These are phyloP conservation scores for Creontiades dilutus DNA, from an alignment of 2,888 invertebrate species.

Conservation along the genomic window DNA sequence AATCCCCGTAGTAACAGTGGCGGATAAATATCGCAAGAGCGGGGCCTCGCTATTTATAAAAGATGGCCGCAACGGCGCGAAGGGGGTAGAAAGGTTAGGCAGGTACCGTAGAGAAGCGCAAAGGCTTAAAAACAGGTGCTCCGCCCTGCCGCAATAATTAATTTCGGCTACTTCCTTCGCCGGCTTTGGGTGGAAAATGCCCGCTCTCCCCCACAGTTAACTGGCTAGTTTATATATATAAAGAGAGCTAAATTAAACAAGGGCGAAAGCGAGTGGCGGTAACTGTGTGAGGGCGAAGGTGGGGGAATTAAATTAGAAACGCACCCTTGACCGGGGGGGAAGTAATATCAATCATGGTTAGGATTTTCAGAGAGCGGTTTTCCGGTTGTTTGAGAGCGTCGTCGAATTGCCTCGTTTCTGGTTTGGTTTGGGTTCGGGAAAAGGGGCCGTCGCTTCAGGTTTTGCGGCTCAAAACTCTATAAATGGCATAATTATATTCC, in stretches of 20 bases:
- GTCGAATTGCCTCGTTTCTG: background rate
- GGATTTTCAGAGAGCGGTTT: background rate
- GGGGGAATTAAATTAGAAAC: slow-evolving; percentile 4
- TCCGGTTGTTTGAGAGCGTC: background rate
- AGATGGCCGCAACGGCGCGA: background rate
- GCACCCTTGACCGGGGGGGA: background rate
- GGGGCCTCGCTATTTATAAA: background rate
- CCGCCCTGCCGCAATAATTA: slow-evolving; percentile 16
- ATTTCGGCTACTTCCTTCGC: slow-evolving; percentile 21
- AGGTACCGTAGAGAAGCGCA: slow-evolving; percentile 23
- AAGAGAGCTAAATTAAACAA: slow-evolving; percentile 17
- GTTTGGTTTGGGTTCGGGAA: too few relatives aligned
- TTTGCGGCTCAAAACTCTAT: too few relatives aligned
- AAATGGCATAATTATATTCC: too few relatives aligned
- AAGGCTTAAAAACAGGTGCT: slow-evolving; percentile 35
- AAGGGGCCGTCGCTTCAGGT: too few relatives aligned
- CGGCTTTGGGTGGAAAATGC: background rate
- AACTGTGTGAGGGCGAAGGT: background rate
- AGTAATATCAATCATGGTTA: slow-evolving; percentile 31
- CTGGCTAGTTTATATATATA: slow-evolving; percentile 33
- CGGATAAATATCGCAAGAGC: slow-evolving; percentile 14
- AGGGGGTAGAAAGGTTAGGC: background rate
- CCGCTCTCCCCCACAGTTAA: background rate
- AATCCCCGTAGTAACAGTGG: background rate
- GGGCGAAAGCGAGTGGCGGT: background rate